Evolutionary conservation across 2,113 vertebrate species (phyloP).

Genomic region (human): GRCh38 chr15:37740501-37741000

Average conservation of each 20-base stretch:
- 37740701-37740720: constrained; percentile 94
- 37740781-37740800: constrained; percentile 92
- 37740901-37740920: constrained; percentile 90
- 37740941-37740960: constrained; percentile 88
- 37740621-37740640: constrained; percentile 99
- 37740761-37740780: constrained; percentile 94
- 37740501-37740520: constrained; percentile 85
- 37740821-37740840: constrained; percentile 82
- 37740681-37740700: constrained; percentile 97
- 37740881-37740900: constrained; percentile 91
- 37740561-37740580: constrained; percentile 86
- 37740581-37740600: constrained; percentile 93
- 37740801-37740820: constrained; percentile 89
- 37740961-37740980: constrained; percentile 89
- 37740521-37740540: constrained; percentile 84
- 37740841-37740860: background rate
- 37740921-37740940: constrained; percentile 88
- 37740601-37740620: constrained; percentile 93
- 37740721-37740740: constrained; percentile 95
- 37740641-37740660: constrained; percentile 94
- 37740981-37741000: constrained; percentile 90
- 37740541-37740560: constrained; percentile 87
- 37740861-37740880: constrained; percentile 82
- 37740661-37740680: constrained; percentile 96
- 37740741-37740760: constrained; percentile 96